Base-by-base conservation (phyloP, 1,140 invertebrate genomes). In the Diprion similis region DNA sequence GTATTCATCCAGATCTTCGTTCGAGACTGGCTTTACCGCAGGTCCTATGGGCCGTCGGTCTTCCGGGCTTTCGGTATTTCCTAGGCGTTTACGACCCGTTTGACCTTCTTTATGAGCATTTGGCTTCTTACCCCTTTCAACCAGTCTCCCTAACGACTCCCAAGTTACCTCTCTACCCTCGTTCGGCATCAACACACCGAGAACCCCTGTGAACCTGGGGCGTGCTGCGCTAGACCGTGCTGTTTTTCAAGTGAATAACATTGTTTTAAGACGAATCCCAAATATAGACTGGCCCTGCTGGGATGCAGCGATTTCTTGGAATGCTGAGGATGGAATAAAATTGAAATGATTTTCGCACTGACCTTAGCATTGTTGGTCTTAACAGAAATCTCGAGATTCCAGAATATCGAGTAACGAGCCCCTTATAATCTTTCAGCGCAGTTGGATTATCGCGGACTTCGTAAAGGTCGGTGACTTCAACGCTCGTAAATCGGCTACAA, bases 401-500 rank as follows among this genome's bases (percentile, higher is more conserved):
- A 64, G 13, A 7, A 64, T 17, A 7, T 64, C 59, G 59, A 1
- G 2, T 17, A 15, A 64, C 13, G 17, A 64, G 13, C 8, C 47
- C 46, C 68, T 74, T 71, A 19, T 66, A 37, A 73, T 73, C 17
- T 71, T 74, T 78, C 79, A 80, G 81, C 76, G 77, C 78, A 78
- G 82, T 82, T 75, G 81, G 81, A 82, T 83, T 83, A 83, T 77
- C 80, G 81, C 82, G 81, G 80, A 83, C 81, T 83, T 79, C 79
- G 24, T 37, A 37, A 78, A 82, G 82, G 81, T 78, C 80, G 81
- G 80, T 83, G 82, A 83, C 81, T 83, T 79, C 78, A 77, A 81
- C 75, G 80, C 77, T 83, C 81, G 77, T 82, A 82, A 83, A 83
- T 83, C 82, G 82, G 81, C 81, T 81, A 82, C 81, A 83, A 83